These are phyloP conservation scores for Penaeus vannamei DNA, from an alignment of 1,140 invertebrate genomes.

Conservation along the genomic window DNA sequence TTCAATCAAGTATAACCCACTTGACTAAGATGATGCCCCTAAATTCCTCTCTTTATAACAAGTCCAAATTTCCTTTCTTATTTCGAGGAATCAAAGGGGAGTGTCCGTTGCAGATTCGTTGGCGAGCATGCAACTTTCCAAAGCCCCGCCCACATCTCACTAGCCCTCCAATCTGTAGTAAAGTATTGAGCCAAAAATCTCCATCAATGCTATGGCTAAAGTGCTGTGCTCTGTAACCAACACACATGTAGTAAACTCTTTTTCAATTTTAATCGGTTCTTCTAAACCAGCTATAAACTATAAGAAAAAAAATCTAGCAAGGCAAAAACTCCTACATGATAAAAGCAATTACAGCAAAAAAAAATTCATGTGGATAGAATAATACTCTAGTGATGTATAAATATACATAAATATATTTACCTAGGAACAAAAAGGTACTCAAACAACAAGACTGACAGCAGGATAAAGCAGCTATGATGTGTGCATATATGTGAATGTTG, in stretches of 20 bases:
- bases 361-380: too few species aligned
- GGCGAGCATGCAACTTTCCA: constrained; percentile 36
- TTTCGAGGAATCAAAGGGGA: constrained; percentile 19
- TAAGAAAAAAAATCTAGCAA: too few species aligned
- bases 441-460: too few species aligned
- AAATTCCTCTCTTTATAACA: constrained; percentile 2
- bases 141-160: constrained; percentile 35
- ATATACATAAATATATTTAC: too few species aligned
- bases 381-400: too few species aligned
- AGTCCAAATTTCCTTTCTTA: constrained; percentile 1
- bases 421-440: too few species aligned
- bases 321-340: too few species aligned
- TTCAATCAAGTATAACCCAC: constrained; percentile 30
- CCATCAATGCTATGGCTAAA: background rate
- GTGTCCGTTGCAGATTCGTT: constrained; percentile 40
- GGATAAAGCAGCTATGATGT: too few species aligned
- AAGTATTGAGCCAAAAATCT: constrained; percentile 31
- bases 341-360: too few species aligned
- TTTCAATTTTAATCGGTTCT: background rate
- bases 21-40: constrained; percentile 19
- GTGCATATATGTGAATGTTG: too few species aligned
- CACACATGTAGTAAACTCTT: background rate
- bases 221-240: too few species aligned
- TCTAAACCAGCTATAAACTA: too few species aligned
- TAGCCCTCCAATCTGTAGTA: constrained; percentile 38